These are phyloP conservation scores for Drosophila yooni DNA, from an alignment of 2,888 invertebrate species.

Conservation along the genomic window DNA sequence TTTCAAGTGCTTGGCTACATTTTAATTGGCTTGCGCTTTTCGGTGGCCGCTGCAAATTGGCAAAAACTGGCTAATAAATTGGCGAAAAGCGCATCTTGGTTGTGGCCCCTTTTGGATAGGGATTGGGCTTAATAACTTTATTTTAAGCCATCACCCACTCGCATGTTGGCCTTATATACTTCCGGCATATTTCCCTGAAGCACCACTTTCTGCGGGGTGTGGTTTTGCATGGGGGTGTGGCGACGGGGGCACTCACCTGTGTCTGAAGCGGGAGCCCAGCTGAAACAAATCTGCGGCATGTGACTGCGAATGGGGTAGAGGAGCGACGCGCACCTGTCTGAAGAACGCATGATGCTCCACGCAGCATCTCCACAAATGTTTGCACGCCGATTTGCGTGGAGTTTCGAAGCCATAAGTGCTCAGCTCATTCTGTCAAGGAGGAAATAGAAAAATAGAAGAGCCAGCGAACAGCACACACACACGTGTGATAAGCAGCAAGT, in stretches of 20 bases:
- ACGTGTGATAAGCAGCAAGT: slow-evolving; percentile 69
- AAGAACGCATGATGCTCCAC: slow-evolving; percentile 98
- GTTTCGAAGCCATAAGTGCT: slow-evolving; percentile 98
- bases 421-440: slow-evolving; percentile 91
- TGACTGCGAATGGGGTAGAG: slow-evolving; percentile 86
- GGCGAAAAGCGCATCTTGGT: slow-evolving; percentile 32
- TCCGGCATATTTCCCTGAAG: slow-evolving; percentile 57
- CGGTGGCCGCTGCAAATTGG: slow-evolving; percentile 58
- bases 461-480: slow-evolving; percentile 23
- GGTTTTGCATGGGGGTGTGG: not conserved
- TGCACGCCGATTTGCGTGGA: slow-evolving; percentile 95
- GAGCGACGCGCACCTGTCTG: slow-evolving; percentile 92
- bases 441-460: slow-evolving; percentile 4
- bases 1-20: slow-evolving; percentile 65
- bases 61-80: slow-evolving; percentile 54
- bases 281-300: slow-evolving; percentile 91
- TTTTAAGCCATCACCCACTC: slow-evolving; percentile 58
- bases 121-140: slow-evolving; percentile 59
- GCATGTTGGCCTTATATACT: slow-evolving; percentile 39
- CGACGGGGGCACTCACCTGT: slow-evolving; percentile 87
- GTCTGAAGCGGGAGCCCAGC: slow-evolving; percentile 91
- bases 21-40: slow-evolving; percentile 73
- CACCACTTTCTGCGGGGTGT: slow-evolving; percentile 2
- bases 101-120: slow-evolving; percentile 2
- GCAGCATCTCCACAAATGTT: slow-evolving; percentile 98